Percentiles rank a stretch among this genome's conserved stretches.
Evolutionary conservation across 2,113 vertebrate species (phyloP).

Genomic region (Peromyscus californicus): DNA sequence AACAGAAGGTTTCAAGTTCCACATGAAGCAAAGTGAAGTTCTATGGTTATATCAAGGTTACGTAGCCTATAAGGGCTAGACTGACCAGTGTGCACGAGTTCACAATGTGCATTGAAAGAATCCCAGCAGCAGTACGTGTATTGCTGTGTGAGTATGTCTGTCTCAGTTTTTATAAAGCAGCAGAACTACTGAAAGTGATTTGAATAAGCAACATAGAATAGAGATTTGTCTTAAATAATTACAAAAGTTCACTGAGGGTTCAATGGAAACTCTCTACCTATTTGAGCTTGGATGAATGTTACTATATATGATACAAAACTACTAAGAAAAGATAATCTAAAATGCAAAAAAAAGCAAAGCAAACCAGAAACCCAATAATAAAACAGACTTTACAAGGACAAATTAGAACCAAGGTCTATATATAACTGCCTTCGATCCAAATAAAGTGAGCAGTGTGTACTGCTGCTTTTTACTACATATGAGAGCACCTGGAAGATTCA

Average conservation of each 20-base stretch:
- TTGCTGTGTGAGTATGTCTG: background rate
- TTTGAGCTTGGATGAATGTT: background rate
- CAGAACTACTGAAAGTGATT: background rate
- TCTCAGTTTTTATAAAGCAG: background rate
- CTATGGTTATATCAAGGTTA: background rate
- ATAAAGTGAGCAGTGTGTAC: background rate
- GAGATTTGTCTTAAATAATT: background rate
- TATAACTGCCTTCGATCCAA: background rate
- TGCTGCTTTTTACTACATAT: background rate
- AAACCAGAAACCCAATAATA: background rate
- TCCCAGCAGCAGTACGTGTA: too few species aligned
- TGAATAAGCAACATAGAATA: background rate
- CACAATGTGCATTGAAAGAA: background rate
- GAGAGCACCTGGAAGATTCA: background rate
- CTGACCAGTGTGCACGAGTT: too few species aligned
- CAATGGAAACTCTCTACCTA: background rate
- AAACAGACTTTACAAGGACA: background rate
- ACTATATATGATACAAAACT: background rate
- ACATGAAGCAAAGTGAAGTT: background rate
- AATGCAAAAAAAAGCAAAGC: background rate
- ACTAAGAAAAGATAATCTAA: background rate
- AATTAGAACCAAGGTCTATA: background rate
- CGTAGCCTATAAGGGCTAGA: too few species aligned
- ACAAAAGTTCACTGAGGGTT: background rate
- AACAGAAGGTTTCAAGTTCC: background rate